These are phyloP conservation scores for Mystacides longicornis DNA, from an alignment of 2,888 invertebrate species.

Conservation along the genomic window DNA sequence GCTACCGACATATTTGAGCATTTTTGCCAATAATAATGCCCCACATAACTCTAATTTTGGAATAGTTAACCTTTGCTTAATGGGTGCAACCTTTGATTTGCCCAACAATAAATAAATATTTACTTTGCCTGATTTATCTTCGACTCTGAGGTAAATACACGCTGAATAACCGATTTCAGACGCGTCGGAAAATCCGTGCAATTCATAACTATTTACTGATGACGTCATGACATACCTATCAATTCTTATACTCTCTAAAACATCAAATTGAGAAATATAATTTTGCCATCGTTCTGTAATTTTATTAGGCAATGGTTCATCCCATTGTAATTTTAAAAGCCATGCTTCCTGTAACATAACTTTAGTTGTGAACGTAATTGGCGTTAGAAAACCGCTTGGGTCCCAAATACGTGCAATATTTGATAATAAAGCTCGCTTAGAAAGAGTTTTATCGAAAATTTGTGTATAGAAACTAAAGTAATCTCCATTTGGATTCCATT, in stretches of 20 bases:
- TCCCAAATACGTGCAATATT: not conserved
- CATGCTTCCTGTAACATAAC: not conserved
- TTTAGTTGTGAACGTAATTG: not conserved
- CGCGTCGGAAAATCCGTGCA: slow-evolving; percentile 1
- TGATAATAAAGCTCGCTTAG: not conserved
- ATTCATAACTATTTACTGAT: not conserved
- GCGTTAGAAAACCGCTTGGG: not conserved
- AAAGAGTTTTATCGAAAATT: not conserved
- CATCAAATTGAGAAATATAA: not conserved
- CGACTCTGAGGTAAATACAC: not conserved
- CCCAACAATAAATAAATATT: not conserved
- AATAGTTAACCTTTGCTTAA: not conserved
- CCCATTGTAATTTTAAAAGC: not conserved
- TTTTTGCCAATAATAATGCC: not conserved
- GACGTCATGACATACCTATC: not conserved
- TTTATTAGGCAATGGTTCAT: not conserved
- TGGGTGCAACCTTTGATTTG: not conserved
- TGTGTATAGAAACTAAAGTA: not conserved
- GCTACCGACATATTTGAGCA: not conserved
- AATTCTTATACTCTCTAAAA: not conserved
- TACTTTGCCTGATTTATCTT: not conserved
- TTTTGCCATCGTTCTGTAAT: not conserved
- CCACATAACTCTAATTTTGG: slow-evolving; percentile 1
- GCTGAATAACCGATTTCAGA: not conserved
- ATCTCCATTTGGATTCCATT: not conserved